Base-by-base conservation (phyloP, 2,888 invertebrate species). In the Nephrocerus scutellatus region DNA sequence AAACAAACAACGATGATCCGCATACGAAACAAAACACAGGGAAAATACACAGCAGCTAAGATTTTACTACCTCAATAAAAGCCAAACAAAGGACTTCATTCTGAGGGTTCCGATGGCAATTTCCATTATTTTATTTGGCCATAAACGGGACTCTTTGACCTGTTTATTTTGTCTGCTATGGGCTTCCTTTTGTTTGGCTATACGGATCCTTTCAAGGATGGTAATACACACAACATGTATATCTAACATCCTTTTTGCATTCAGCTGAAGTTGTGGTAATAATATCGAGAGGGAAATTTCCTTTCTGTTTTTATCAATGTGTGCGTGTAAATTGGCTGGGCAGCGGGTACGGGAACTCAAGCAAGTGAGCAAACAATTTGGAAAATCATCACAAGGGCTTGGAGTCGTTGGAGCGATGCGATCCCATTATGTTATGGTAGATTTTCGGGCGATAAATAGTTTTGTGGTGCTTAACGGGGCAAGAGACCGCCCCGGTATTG, bases 111-210 rank as follows among this genome's bases (percentile, higher is more conserved):
- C 55, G 56, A 57, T 56, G 52, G 60, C 56, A 55, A 62, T 64
- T 63, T 62, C 55, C 62, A 63, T 63, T 60, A 65, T 62, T 64
- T 65, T 65, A 63, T 64, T 64, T 57, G 55, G 55, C 56, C 50
- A 63, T 64, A 62, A 63, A 63, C 56, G 57, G 52, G 56, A 52
- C 51, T n/a, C n/a, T n/a, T n/a, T n/a, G n/a, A n/a, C 10, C 22
- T 7, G 10, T 7, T n/a, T n/a, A 6, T 31, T 38, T 33, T 22
- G 20, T 20, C 24, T 23, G n/a, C 15, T 10, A 29, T 14, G 10
- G 14, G 13, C 18, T 16, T 29, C 56, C 52, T 56, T 56, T 56
- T 56, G 52, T 23, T 54, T 56, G 28, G 28, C 20, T 55, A 18
- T 31, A 8, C 13, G 18, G 9, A 4, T n/a, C 6, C 13, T 12